These are phyloP conservation scores for Oscheius sp. DNA, from an alignment of 2,888 invertebrate genomes.

Conservation along the genomic window DNA sequence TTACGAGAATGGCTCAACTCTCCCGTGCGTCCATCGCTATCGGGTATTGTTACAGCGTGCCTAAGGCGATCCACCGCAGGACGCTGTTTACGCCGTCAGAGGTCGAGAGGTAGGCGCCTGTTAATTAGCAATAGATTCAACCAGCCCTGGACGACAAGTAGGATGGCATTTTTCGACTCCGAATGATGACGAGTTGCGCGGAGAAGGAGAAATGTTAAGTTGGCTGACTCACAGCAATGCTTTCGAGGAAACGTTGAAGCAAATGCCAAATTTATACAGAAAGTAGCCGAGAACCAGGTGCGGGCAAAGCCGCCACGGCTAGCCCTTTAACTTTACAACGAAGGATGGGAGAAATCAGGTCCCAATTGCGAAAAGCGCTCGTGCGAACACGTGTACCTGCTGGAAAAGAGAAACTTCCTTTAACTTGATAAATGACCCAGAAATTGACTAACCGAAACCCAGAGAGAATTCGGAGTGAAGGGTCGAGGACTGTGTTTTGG, in stretches of 20 bases:
- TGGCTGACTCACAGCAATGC: background rate
- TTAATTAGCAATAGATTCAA: background rate
- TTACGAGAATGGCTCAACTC: conserved; percentile 11
- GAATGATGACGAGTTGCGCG: background rate
- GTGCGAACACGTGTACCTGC: conserved; percentile 18
- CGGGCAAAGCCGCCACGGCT: background rate
- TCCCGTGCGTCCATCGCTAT: conserved; percentile 25
- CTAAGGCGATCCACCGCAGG: conserved; percentile 26
- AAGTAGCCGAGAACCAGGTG: background rate
- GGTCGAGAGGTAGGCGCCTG: conserved; percentile 16
- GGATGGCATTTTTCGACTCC: background rate
- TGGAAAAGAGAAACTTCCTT: background rate
- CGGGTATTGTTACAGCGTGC: conserved; percentile 54
- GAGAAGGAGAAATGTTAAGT: too few relatives aligned
- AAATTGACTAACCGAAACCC: background rate
- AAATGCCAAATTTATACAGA: background rate
- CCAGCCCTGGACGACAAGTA: too few relatives aligned
- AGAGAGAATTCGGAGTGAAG: background rate
- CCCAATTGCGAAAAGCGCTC: conserved; percentile 12
- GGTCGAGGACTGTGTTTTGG: background rate
- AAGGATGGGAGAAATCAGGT: conserved; percentile 14
- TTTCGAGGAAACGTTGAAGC: too few relatives aligned
- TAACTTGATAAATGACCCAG: background rate
- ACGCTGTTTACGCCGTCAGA: conserved; percentile 29
- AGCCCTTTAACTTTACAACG: conserved; percentile 18